Evolutionary conservation across 1,140 invertebrate genomes (phyloP).

Genomic region (Macrocentrus cingulum): DNA sequence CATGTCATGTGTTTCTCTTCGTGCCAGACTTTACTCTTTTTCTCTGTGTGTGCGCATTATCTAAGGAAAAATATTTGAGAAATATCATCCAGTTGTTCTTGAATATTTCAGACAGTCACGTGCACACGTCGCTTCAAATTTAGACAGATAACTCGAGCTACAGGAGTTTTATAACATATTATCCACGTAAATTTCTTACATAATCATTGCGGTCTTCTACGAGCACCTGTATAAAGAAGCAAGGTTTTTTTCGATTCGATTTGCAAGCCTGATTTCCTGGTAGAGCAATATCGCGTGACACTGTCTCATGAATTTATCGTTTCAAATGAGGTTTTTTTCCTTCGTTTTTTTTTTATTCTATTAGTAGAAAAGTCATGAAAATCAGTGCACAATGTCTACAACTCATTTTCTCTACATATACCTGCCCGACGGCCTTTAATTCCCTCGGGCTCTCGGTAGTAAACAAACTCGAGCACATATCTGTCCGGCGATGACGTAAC

Average conservation of each 20-base stretch:
- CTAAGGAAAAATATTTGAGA: slow-evolving; percentile 20
- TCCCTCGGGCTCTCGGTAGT: neutral
- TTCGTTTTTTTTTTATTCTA: too few species aligned
- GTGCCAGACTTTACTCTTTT: neutral
- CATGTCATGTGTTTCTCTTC: slow-evolving; percentile 31
- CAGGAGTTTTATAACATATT: neutral
- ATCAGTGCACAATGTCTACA: neutral
- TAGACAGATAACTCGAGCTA: neutral
- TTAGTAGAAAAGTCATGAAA: too few species aligned
- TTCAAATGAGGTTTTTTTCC: too few species aligned
- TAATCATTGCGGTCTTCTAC: neutral
- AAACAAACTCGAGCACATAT: neutral
- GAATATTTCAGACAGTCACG: slow-evolving; percentile 40
- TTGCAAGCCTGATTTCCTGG: neutral
- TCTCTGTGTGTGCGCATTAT: neutral
- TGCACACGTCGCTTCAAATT: slow-evolving; percentile 24
- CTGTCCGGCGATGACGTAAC: neutral
- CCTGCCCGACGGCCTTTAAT: neutral
- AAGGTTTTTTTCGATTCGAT: neutral
- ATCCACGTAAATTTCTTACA: neutral
- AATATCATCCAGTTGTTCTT: slow-evolving; percentile 33
- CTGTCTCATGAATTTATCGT: slow-evolving; percentile 9
- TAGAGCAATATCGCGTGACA: slow-evolving; percentile 1
- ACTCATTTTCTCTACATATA: neutral
- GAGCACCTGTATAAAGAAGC: neutral